Conservation (phyloP, 2,888 invertebrate species). For the Salpingus planirostris region DNA sequence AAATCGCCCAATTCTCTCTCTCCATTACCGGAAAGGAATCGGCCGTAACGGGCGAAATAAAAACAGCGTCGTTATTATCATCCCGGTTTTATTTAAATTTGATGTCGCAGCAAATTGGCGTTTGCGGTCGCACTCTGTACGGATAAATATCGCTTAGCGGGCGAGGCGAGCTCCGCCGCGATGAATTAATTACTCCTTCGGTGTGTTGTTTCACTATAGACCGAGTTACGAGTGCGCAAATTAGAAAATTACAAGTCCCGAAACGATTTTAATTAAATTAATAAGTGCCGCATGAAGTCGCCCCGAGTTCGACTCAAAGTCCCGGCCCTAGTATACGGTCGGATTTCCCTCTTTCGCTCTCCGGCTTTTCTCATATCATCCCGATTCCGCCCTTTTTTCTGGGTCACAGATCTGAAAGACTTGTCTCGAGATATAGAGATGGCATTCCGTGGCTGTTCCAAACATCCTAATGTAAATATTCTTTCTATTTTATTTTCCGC, state of each 20-base stretch:
- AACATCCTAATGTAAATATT: conserved; percentile 27
- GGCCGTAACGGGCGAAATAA: too few relatives aligned
- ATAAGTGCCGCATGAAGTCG: conserved; percentile 7
- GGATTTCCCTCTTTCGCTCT: conserved; percentile 10
- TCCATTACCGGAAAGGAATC: too few relatives aligned
- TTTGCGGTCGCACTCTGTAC: too few relatives aligned
- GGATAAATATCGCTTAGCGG: too few relatives aligned
- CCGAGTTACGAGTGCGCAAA: background rate
- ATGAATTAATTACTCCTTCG: background rate
- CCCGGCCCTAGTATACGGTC: too few relatives aligned
- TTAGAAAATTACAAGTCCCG: conserved; percentile 7
- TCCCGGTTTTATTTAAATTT: too few relatives aligned
- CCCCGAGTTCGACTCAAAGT: conserved; percentile 5
- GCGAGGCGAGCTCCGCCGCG: too few relatives aligned
- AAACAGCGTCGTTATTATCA: too few relatives aligned
- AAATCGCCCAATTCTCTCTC: too few relatives aligned
- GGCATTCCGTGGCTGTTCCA: conserved; percentile 21
- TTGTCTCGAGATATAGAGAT: conserved; percentile 23
- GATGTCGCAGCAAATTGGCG: too few relatives aligned
- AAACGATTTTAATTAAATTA: conserved; percentile 10
- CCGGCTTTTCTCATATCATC: conserved; percentile 18
- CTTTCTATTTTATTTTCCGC: conserved; percentile 21
- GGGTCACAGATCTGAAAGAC: conserved; percentile 26
- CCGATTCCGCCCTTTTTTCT: conserved; percentile 18
- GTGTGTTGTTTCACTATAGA: conserved; percentile 1